Evolutionary conservation across 2,888 invertebrate species (phyloP), one percentile per base, ranked within the genome.

Genomic region (Lucinisca nassula): DNA sequence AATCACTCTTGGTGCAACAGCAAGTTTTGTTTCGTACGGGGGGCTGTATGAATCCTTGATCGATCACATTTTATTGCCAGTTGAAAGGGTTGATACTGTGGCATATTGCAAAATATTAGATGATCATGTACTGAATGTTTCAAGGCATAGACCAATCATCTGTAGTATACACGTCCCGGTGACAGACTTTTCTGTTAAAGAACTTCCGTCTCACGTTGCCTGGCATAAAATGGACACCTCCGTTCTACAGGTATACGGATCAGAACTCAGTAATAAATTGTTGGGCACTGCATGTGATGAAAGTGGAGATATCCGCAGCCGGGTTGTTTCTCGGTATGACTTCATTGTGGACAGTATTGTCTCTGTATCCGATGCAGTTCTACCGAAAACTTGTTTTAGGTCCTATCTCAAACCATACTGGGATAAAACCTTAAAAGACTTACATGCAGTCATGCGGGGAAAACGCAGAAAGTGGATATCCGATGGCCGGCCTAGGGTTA

Each of bases 381-480:
- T 80, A n/a, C 74, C 80, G 8, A 51, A 21, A 38, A 80, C 72
- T 55, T 2, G 35, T 24, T 82, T 49, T 49, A 30, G 14, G 17
- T 32, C n/a, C 12, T 77, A 27, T 70, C 61, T 82, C 17, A 82
- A 82, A 35, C 82, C 82, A n/a, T n/a, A n/a, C n/a, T n/a, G n/a
- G n/a, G n/a, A n/a, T n/a, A n/a, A n/a, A n/a, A n/a, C n/a, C n/a
- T n/a, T n/a, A n/a, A n/a, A n/a, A n/a, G n/a, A n/a, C n/a, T n/a
- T n/a, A n/a, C n/a, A n/a, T n/a, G n/a, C n/a, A n/a, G n/a, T n/a
- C n/a, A n/a, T n/a, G n/a, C n/a, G n/a, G n/a, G n/a, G n/a, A n/a
- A n/a, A n/a, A n/a, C n/a, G n/a, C n/a, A n/a, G n/a, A n/a, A n/a
- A n/a, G n/a, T n/a, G n/a, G n/a, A n/a, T n/a, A n/a, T n/a, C n/a